A percentile compares a stretch with the other conserved stretches of the same genome.
Conservation (phyloP, 2,888 invertebrate genomes). For the Caradrina clavipalpis region DNA sequence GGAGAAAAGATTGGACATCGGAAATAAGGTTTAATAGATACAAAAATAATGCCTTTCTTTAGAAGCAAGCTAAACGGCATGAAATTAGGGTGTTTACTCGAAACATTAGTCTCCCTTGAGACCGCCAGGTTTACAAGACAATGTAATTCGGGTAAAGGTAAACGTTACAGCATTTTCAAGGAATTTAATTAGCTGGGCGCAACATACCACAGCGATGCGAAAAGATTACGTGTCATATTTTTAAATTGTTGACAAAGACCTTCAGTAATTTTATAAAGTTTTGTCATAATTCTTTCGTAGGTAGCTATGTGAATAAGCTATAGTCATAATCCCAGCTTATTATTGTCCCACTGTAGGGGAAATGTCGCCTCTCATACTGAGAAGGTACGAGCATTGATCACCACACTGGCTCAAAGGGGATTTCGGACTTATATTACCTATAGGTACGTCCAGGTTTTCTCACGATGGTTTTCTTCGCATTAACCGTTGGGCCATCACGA, state of each 20-base stretch:
- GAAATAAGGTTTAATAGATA: slow-evolving; percentile 14
- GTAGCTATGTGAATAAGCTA: slow-evolving; percentile 2
- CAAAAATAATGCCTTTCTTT: slow-evolving; percentile 13
- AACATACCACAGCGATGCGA: background rate
- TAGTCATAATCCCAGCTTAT: too few species aligned
- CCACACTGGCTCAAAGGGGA: too few species aligned
- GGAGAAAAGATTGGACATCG: slow-evolving; percentile 6
- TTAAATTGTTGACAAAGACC: background rate
- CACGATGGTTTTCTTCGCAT: too few species aligned
- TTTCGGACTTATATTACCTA: too few species aligned
- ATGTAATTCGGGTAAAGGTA: slow-evolving; percentile 39
- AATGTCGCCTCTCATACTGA: too few species aligned
- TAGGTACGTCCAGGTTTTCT: too few species aligned
- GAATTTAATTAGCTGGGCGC: slow-evolving; percentile 14
- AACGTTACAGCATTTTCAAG: slow-evolving; percentile 21
- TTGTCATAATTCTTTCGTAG: background rate
- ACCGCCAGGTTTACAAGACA: slow-evolving; percentile 32
- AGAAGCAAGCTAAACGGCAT: slow-evolving; percentile 26
- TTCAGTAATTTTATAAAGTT: background rate
- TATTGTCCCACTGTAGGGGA: too few species aligned
- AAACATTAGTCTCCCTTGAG: slow-evolving; percentile 27
- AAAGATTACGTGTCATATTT: background rate
- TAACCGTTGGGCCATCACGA: too few species aligned
- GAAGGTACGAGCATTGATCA: too few species aligned
- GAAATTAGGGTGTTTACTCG: slow-evolving; percentile 34